Conservation (phyloP, 2,888 invertebrate genomes). For the Ellobium chinense region DNA sequence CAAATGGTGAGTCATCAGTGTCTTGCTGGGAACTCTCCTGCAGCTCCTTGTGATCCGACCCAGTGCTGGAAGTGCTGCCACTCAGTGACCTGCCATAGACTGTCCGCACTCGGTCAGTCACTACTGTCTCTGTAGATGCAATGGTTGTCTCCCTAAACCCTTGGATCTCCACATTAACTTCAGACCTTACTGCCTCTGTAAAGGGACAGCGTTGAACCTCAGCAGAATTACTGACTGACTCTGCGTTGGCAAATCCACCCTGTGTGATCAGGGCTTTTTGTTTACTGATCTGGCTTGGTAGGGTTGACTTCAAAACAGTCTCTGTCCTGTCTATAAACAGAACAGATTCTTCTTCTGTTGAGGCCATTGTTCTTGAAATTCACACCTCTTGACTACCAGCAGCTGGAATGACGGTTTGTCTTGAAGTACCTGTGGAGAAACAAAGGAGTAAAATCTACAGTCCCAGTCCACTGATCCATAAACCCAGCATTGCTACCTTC, state of each 20-base stretch:
- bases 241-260: neutral
- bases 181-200: neutral
- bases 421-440: too few species aligned
- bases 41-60: slow-evolving; percentile 1
- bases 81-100: slow-evolving; percentile 29
- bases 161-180: slow-evolving; percentile 38
- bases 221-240: neutral
- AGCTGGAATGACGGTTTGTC: too few species aligned
- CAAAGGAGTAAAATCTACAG: too few species aligned
- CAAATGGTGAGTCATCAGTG: neutral
- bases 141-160: slow-evolving; percentile 27
- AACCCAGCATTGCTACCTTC: too few species aligned
- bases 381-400: neutral
- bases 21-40: neutral
- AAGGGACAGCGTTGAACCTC: neutral
- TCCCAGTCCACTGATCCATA: too few species aligned
- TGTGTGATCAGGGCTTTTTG: neutral
- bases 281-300: slow-evolving; percentile 26
- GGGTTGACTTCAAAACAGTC: neutral
- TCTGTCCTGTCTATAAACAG: slow-evolving; percentile 41
- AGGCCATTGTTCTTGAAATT: neutral
- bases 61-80: neutral
- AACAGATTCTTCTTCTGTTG: neutral
- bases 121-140: neutral
- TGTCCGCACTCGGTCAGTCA: slow-evolving; percentile 25